Evolutionary conservation across 2,113 vertebrate genomes (phyloP), one percentile per base, ranked within the genome.

Genomic region (Callionymus lyra): DNA sequence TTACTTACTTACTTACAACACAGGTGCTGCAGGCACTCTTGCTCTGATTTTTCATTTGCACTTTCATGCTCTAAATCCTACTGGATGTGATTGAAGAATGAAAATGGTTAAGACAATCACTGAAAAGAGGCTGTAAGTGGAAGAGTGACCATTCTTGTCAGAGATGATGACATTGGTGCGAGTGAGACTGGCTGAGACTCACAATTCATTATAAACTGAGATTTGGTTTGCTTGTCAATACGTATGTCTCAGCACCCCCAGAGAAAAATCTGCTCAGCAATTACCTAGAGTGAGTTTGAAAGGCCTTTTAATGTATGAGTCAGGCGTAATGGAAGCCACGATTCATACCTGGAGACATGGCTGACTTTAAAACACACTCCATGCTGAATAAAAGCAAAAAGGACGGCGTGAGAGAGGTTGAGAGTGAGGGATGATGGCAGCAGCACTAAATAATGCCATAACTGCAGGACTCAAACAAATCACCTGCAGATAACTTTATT

Each of bases 221-320:
- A 71, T 75, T 70, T 69, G 73, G 59, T 65, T 69, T 63, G 48
- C 63, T 47, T 74, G 70, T 72, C 73, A 69, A 65, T 62, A 64
- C 75, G 70, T 63, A 74, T 68, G 63, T 57, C 34, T 59, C 16
- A 50, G 38, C 38, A 47, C 44, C 50, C 60, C 65, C 68, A 27
- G 41, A 44, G 68, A 65, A 50, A 63, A 34, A 50, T 36, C 50
- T 59, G 38, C 40, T 65, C 59, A 43, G 47, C 52, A 56, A 64
- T 58, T 64, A 53, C 51, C 34, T 12, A 65, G 54, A 76, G 73
- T 77, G 65, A 42, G 50, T 79, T 60, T 61, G 56, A 76, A 73
- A 79, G 53, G 52, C 65, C 59, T 64, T 61, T 64, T 74, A 63
- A 74, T 70, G 60, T 76, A 60, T 77, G 66, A 68, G 55, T 47